Evolutionary conservation across 1,140 invertebrate genomes (phyloP).

Genomic region (Caenorhabditis tropicalis): DNA sequence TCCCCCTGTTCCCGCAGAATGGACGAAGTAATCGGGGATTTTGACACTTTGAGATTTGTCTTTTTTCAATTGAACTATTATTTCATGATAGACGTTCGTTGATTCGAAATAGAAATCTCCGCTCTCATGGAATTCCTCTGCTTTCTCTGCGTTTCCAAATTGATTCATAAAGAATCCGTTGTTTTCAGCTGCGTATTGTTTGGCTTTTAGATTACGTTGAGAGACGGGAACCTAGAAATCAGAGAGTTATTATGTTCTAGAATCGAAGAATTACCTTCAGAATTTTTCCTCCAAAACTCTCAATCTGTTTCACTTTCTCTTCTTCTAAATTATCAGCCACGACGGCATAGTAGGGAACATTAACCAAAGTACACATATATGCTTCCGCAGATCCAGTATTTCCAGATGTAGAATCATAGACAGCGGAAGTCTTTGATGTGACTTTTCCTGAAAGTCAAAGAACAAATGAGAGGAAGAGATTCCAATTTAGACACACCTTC

Average conservation of each 20-base stretch:
- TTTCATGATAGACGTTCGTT: conserved; percentile 62
- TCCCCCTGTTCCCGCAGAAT: conserved; percentile 62
- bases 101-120: conserved; percentile 54
- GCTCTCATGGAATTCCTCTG: conserved; percentile 62
- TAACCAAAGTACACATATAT: conserved; percentile 61
- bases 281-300: conserved; percentile 57
- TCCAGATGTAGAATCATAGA: conserved; percentile 65
- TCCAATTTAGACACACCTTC: conserved; percentile 54
- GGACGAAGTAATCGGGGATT: conserved; percentile 62
- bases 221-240: conserved; percentile 38
- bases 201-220: conserved; percentile 50
- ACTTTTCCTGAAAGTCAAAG: conserved; percentile 2
- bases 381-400: conserved; percentile 65
- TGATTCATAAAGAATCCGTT: conserved; percentile 64
- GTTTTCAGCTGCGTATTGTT: conserved; percentile 56
- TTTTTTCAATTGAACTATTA: conserved; percentile 57
- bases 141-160: conserved; percentile 63
- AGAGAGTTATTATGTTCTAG: background rate
- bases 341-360: conserved; percentile 61
- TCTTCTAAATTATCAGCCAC: conserved; percentile 61
- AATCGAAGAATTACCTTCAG: conserved; percentile 6
- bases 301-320: conserved; percentile 59
- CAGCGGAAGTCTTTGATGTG: conserved; percentile 56
- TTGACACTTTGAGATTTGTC: conserved; percentile 14
- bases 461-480: background rate